These are phyloP conservation scores for Phyllotis vaccarum DNA, from an alignment of 2,797 vertebrate species.

Conservation along the genomic window DNA sequence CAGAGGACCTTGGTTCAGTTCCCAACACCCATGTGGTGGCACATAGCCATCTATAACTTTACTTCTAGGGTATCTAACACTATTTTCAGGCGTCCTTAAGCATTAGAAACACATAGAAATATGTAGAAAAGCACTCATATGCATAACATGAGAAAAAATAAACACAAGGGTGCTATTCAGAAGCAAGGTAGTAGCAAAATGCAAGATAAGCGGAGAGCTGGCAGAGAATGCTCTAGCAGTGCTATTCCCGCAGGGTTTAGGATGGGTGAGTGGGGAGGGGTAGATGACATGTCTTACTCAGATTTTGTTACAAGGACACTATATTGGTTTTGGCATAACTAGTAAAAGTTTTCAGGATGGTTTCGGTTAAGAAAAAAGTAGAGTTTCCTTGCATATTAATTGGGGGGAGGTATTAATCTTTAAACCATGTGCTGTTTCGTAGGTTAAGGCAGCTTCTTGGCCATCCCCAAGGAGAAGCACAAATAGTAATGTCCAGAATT, in stretches of 20 bases:
- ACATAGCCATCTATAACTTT: background rate
- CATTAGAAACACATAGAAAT: background rate
- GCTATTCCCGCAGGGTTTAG: accelerated
- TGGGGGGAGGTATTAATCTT: background rate
- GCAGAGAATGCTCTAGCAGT: accelerated
- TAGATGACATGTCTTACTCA: no score
- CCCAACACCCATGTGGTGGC: background rate
- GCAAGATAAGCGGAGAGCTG: background rate
- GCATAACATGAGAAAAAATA: background rate
- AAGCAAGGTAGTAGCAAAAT: background rate
- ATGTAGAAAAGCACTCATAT: background rate
- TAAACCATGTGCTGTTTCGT: background rate
- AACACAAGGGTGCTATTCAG: background rate
- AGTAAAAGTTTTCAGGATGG: background rate
- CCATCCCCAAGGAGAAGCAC: background rate
- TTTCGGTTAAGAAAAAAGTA: background rate
- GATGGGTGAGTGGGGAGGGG: accelerated
- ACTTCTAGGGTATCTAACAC: background rate
- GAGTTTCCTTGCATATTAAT: background rate
- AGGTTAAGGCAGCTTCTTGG: conserved; percentile 31
- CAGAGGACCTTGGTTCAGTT: background rate
- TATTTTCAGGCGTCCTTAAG: background rate
- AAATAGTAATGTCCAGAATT: background rate
- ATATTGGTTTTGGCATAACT: background rate
- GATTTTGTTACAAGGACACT: background rate